Percentiles rank a stretch among this genome's conserved stretches.
Evolutionary conservation across 2,797 vertebrate species (phyloP).

Genomic region (Oreortyx pictus): DNA sequence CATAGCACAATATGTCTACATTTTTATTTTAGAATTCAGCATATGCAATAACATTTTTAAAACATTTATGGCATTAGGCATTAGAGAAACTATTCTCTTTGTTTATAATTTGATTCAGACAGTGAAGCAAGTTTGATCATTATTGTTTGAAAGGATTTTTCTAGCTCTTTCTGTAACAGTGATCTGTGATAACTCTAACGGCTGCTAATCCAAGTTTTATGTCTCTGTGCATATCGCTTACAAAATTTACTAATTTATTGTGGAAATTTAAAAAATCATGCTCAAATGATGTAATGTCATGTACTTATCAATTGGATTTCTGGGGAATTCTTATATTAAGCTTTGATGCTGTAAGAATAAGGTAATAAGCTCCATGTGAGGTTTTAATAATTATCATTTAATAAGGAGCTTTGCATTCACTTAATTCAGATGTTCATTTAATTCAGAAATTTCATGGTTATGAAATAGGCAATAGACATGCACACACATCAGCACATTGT

Average conservation of each 20-base stretch:
- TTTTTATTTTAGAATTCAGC: background rate
- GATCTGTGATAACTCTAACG: background rate
- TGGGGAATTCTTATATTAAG: background rate
- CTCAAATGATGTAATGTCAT: background rate
- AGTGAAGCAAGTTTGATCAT: fast-evolving
- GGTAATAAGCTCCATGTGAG: background rate
- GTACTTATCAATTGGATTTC: background rate
- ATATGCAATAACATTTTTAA: background rate
- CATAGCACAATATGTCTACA: background rate
- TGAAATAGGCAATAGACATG: background rate
- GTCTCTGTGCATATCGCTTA: background rate
- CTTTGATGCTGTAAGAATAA: background rate
- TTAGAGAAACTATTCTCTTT: background rate
- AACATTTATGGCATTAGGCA: background rate
- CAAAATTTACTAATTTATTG: background rate
- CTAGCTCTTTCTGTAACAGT: background rate
- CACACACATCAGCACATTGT: background rate
- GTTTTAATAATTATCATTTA: background rate
- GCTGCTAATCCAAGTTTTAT: background rate
- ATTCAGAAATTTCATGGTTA: background rate
- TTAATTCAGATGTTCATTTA: background rate
- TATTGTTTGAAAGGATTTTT: background rate
- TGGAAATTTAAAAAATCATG: background rate
- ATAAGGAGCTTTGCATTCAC: background rate
- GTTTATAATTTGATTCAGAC: background rate